Evolutionary conservation across 1,140 invertebrate genomes (phyloP), one percentile per base, ranked within the genome.

Genomic region (Rhopalosiphum padi): DNA sequence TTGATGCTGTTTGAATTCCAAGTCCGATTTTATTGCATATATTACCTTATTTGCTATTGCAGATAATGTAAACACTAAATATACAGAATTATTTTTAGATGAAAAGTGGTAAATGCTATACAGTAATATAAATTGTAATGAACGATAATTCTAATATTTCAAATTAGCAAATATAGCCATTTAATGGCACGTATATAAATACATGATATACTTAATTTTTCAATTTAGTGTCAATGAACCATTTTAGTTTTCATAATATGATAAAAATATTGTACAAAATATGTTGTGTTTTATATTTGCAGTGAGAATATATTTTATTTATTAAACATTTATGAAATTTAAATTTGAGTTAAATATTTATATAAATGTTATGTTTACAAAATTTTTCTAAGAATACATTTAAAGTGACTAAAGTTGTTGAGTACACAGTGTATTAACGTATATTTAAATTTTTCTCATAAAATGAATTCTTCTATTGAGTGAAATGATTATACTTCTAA

Each of bases 371-470:
- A 77, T 77, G 15, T 77, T 77, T n/a, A n/a, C 15, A n/a, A 60
- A n/a, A 15, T n/a, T n/a, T 68, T 77, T 77, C 15, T n/a, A 77
- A 77, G n/a, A 77, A 77, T 77, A 77, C 18, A n/a, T 77, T 77
- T 77, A n/a, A 77, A 77, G 60, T n/a, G 60, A 77, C 60, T 77
- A 18, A 6, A 77, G 60, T 5, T 77, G 60, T 77, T n/a, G n/a
- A 35, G 60, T 77, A 77, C 30, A 68, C 4, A 15, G 30, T n/a
- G 1, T 30, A 30, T 77, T n/a, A 77, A 77, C 5, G 60, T n/a
- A 77, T n/a, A n/a, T 77, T 77, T 77, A 77, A 77, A n/a, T n/a
- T 77, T 77, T 77, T 35, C 60, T 77, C 60, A 77, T 77, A 77
- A n/a, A n/a, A n/a, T 77, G 30, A 77, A 77, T 77, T 77, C n/a